Evolutionary conservation across 2,797 vertebrate species (phyloP).

Genomic region (Cichlasoma orientale): DNA sequence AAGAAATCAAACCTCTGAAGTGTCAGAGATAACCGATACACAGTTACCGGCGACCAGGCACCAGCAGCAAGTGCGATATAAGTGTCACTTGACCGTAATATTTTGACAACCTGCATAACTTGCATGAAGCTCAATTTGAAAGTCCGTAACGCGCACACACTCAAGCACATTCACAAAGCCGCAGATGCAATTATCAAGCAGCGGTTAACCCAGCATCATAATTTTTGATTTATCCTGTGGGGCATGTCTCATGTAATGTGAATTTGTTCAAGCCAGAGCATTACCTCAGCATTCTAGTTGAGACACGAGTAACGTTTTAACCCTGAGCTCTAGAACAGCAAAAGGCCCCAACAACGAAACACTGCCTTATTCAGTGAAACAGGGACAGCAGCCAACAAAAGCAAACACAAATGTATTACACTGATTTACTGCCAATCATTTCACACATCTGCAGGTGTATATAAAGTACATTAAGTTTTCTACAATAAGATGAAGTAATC

Average conservation of each 20-base stretch:
- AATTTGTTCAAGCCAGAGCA: constrained; percentile 66
- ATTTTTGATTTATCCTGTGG: constrained; percentile 73
- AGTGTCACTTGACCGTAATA: constrained; percentile 42
- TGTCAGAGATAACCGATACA: background rate
- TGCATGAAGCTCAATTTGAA: constrained; percentile 21
- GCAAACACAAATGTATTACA: constrained; percentile 78
- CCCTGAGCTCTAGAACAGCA: constrained; percentile 60
- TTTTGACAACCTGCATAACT: constrained; percentile 51
- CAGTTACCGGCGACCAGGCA: constrained; percentile 7
- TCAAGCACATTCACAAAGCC: constrained; percentile 39
- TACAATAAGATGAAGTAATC: constrained; percentile 77
- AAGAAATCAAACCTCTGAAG: constrained; percentile 15
- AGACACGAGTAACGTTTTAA: constrained; percentile 77
- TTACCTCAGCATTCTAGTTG: constrained; percentile 75
- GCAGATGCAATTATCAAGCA: constrained; percentile 58
- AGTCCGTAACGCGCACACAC: constrained; percentile 10
- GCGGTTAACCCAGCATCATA: constrained; percentile 64
- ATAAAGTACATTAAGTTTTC: constrained; percentile 62
- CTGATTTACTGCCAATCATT: constrained; percentile 78
- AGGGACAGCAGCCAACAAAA: constrained; percentile 76
- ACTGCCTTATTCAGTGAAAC: constrained; percentile 74
- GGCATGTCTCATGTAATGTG: constrained; percentile 68
- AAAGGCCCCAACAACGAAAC: constrained; percentile 68
- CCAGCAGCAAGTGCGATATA: constrained; percentile 17
- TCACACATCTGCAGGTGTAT: constrained; percentile 79